A percentile compares a stretch with the other conserved stretches of the same genome.
Evolutionary conservation across 2,113 vertebrate species (phyloP).

Genomic region (Actenoides lindsayi): DNA sequence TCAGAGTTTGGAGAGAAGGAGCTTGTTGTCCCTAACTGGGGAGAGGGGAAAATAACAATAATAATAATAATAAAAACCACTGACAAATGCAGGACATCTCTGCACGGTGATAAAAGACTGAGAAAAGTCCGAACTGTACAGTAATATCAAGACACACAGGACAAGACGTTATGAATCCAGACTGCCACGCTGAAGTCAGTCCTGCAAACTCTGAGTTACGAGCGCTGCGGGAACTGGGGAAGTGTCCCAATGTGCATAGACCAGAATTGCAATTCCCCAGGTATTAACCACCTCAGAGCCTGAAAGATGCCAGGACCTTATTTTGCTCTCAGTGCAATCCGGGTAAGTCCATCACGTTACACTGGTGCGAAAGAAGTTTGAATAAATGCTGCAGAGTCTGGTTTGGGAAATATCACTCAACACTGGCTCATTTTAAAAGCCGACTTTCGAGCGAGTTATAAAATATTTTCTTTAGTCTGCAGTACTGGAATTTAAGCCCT

Average conservation of each 20-base stretch:
- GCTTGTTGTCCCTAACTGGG: not conserved
- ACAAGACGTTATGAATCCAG: not conserved
- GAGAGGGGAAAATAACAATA: not conserved
- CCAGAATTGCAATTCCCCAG: not conserved
- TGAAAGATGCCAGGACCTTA: not conserved
- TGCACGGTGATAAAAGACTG: not conserved
- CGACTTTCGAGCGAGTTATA: not conserved
- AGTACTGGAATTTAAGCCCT: slow-evolving; percentile 52
- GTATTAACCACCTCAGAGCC: not conserved
- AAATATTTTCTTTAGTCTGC: not conserved
- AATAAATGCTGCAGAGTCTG: not conserved
- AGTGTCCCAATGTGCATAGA: not conserved
- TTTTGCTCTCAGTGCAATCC: not conserved
- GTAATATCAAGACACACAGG: not conserved
- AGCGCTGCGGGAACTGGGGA: not conserved
- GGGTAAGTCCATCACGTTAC: not conserved
- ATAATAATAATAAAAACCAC: not conserved
- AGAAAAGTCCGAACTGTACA: not conserved
- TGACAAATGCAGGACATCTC: not conserved
- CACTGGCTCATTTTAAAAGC: not conserved
- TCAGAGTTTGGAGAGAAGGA: not conserved
- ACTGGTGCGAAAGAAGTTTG: not conserved
- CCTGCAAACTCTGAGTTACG: not conserved
- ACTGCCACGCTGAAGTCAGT: not conserved
- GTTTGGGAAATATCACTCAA: not conserved